Percentiles rank a stretch among this genome's conserved stretches.
These are phyloP conservation scores for Luffia ferchaultella DNA, from an alignment of 2,888 invertebrate genomes.

Conservation along the genomic window DNA sequence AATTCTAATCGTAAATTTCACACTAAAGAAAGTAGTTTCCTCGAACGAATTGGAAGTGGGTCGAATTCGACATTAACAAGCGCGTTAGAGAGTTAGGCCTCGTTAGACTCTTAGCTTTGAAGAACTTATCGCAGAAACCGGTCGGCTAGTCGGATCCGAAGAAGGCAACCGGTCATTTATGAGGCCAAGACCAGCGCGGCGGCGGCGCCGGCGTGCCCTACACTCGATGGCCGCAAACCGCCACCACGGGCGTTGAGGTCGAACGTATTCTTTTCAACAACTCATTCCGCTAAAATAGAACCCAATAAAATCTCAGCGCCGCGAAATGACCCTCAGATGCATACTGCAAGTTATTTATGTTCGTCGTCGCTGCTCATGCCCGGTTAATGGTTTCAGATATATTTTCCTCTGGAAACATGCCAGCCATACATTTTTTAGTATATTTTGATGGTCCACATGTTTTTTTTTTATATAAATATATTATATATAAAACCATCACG, in stretches of 20 bases:
- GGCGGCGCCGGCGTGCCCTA: conserved; percentile 29
- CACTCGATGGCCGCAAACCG: conserved; percentile 19
- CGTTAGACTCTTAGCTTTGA: conserved; percentile 31
- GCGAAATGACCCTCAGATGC: background rate
- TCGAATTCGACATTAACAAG: conserved; percentile 11
- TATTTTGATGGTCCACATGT: too few species aligned
- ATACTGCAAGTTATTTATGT: background rate
- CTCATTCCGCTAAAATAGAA: background rate
- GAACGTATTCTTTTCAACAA: background rate
- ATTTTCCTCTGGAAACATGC: background rate
- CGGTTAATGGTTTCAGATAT: background rate
- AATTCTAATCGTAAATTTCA: too few species aligned
- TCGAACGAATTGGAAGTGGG: background rate
- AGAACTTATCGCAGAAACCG: conserved; percentile 39
- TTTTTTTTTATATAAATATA: too few species aligned
- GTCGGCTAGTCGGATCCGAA: conserved; percentile 55
- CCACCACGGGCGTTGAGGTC: background rate
- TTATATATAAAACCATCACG: too few species aligned
- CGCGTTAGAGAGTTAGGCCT: conserved; percentile 26
- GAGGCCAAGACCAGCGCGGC: conserved; percentile 41
- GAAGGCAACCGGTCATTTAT: conserved; percentile 53
- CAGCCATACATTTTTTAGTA: too few species aligned
- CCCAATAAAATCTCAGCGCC: background rate
- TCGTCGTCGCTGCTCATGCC: background rate
- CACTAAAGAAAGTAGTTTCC: too few species aligned